Evolutionary conservation across 2,888 invertebrate genomes (phyloP).

Genomic region (Boloria selene): DNA sequence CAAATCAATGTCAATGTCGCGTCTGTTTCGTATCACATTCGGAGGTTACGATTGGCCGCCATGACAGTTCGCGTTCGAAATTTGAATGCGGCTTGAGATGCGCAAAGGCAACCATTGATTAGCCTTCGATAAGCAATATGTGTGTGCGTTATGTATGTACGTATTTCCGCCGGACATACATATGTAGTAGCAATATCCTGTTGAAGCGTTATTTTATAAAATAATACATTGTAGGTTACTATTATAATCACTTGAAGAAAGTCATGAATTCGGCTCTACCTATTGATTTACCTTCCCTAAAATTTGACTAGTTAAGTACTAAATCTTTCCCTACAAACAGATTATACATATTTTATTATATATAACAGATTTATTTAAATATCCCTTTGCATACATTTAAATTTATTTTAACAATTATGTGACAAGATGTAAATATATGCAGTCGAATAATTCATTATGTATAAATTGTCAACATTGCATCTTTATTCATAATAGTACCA

Average conservation of each 20-base stretch:
- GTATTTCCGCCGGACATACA: conserved; percentile 65
- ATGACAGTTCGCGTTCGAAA: conserved; percentile 74
- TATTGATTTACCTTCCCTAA: not conserved
- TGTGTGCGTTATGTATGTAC: conserved; percentile 55
- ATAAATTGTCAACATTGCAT: conserved; percentile 10
- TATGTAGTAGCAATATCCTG: conserved; percentile 57
- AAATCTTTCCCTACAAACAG: not conserved
- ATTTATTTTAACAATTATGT: not conserved
- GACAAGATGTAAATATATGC: conserved; percentile 10
- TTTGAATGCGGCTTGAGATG: conserved; percentile 78
- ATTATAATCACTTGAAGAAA: not conserved
- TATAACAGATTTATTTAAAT: not conserved
- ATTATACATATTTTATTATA: not conserved
- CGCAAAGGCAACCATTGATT: conserved; percentile 69
- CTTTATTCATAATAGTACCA: conserved; percentile 7
- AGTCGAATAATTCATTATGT: conserved; percentile 18
- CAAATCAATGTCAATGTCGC: conserved; percentile 75
- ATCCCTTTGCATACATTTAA: conserved; percentile 5
- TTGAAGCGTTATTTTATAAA: conserved; percentile 13
- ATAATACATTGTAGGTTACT: conserved; percentile 16
- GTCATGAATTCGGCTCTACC: not conserved
- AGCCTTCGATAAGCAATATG: conserved; percentile 68
- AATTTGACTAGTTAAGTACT: not conserved
- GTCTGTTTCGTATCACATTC: conserved; percentile 56
- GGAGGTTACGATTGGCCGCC: conserved; percentile 63